Conservation (phyloP, 2,888 invertebrate genomes). For the Habrosyne pyritoides region DNA sequence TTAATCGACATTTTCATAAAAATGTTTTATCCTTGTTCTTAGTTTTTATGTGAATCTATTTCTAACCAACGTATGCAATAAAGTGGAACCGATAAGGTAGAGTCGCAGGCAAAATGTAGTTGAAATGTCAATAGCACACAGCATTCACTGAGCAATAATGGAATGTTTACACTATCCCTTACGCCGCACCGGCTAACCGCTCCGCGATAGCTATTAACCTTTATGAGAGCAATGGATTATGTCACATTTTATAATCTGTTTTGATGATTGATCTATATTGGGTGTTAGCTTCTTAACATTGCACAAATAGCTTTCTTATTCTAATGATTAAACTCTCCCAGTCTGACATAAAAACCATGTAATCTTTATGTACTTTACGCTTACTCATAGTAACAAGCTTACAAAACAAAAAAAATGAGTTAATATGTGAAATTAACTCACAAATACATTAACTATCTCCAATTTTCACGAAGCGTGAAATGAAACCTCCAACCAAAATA, state of each 20-base stretch:
- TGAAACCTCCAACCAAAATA: not conserved
- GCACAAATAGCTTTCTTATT: not conserved
- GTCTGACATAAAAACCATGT: too few relatives aligned
- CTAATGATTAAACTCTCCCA: not conserved
- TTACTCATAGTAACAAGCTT: too few relatives aligned
- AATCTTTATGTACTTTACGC: too few relatives aligned
- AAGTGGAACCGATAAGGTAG: constrained; percentile 31
- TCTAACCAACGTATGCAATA: constrained; percentile 18
- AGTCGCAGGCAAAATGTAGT: constrained; percentile 25
- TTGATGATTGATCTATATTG: not conserved
- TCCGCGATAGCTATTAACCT: constrained; percentile 5
- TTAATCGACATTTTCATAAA: not conserved
- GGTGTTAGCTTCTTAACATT: not conserved
- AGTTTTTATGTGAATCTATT: constrained; percentile 12
- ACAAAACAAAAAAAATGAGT: too few relatives aligned
- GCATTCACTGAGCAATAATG: constrained; percentile 33
- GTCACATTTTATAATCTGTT: constrained; percentile 7
- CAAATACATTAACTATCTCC: too few relatives aligned
- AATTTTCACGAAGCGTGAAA: too few relatives aligned
- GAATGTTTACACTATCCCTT: constrained; percentile 22
- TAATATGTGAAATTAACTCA: too few relatives aligned
- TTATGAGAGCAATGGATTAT: not conserved
- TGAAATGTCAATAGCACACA: constrained; percentile 44
- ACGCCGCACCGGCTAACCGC: constrained; percentile 1
- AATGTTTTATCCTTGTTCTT: not conserved